phyloP scores from a whole-genome alignment of 2,888 invertebrate genomes.

The Thyatira batis region DNA sequence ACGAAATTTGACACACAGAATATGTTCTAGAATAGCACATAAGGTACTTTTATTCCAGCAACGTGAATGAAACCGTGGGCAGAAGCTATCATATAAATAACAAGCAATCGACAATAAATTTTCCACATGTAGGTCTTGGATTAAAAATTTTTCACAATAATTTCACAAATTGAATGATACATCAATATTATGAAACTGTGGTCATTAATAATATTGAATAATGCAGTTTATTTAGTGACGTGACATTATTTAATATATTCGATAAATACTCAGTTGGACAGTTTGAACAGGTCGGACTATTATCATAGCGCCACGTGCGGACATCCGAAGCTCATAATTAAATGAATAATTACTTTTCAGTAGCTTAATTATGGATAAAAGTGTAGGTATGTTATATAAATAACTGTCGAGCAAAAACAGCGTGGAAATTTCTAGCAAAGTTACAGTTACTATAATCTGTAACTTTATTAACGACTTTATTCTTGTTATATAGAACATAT shows the following conservation, averaged over 20 bases:
- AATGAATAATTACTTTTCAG: neutral
- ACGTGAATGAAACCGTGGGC: too few species aligned
- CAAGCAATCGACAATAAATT: too few species aligned
- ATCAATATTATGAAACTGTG: neutral
- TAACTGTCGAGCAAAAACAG: neutral
- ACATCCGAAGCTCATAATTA: neutral
- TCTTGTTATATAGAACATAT: too few species aligned
- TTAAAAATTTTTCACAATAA: too few species aligned
- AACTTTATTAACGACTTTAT: too few species aligned
- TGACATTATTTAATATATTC: neutral
- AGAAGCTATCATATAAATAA: too few species aligned
- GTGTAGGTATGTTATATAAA: neutral
- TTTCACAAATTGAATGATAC: too few species aligned
- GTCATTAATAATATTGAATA: neutral
- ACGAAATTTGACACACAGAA: too few species aligned
- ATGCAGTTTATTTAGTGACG: neutral
- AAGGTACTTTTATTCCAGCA: too few species aligned
- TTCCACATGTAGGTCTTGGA: too few species aligned
- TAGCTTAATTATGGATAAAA: neutral
- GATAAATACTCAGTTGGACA: neutral
- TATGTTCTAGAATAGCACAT: too few species aligned
- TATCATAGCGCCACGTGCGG: neutral
- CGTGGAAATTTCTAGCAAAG: neutral
- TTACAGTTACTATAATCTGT: too few species aligned
- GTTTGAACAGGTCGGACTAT: neutral